Percentiles rank a stretch among this genome's conserved stretches.
phyloP scores from a whole-genome alignment of 1,140 invertebrate species.

The Solen grandis region DNA sequence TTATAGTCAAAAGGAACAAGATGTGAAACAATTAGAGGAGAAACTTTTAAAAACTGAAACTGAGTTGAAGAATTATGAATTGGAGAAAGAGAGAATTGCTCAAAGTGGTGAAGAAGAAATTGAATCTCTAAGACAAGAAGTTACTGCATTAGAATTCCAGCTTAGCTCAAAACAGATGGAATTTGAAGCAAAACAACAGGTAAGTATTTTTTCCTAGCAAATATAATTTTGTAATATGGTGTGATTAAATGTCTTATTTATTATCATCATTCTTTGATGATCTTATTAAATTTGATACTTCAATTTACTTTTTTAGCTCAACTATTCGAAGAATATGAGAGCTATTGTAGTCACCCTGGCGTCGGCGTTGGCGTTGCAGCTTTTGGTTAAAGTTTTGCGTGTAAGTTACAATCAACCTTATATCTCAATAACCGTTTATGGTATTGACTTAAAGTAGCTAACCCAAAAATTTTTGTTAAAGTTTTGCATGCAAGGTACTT shows the following conservation, averaged over 20 bases:
- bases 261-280: neutral
- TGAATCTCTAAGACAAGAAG: slow-evolving; percentile 47
- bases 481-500: too few relatives aligned
- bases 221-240: too few relatives aligned
- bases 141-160: slow-evolving; percentile 42
- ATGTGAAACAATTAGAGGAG: slow-evolving; percentile 7
- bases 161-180: slow-evolving; percentile 45
- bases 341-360: too few relatives aligned
- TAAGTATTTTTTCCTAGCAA: slow-evolving; percentile 2
- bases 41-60: neutral
- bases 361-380: too few relatives aligned
- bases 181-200: slow-evolving; percentile 40
- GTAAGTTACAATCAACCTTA: too few relatives aligned
- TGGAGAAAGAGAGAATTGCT: slow-evolving; percentile 10
- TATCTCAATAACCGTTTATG: too few relatives aligned
- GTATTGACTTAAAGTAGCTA: too few relatives aligned
- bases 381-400: too few relatives aligned
- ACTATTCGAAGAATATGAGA: too few relatives aligned
- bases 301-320: neutral
- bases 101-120: slow-evolving; percentile 39
- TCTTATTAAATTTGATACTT: neutral
- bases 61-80: neutral
- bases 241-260: too few relatives aligned
- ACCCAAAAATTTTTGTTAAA: neutral
- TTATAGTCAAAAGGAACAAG: slow-evolving; percentile 3